Base-by-base conservation (phyloP, 1,140 invertebrate genomes). In the Lordiphosa collinella region DNA sequence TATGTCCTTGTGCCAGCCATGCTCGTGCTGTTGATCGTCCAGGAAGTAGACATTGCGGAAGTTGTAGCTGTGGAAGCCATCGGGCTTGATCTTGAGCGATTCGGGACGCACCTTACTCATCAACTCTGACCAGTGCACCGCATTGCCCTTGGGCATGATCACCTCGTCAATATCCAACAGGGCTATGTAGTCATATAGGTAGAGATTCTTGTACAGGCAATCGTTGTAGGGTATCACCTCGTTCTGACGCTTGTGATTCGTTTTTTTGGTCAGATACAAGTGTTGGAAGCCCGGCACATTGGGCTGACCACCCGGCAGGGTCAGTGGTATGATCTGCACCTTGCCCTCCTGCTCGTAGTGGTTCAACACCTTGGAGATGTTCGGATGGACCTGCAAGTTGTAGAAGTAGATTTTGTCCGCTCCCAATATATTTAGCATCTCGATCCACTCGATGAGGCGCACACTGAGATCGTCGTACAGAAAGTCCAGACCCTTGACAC, bases 211-310 rank as follows among this genome's bases (percentile, higher is more conserved):
- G 90, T 99, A 98, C 4, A 99, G 91, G 82, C 97, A 99, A 87
- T 99, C 97, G 89, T 99, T 99, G 91, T 98, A 98, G 0, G 97
- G 97, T 68, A 99, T 97, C 32, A 99, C 91, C 89, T 99, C 97
- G 89, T 98, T 97, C 82, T 98, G 96, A 8, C 97, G 90, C 87
- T 98, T 98, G 89, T 97, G 93, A 78, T 95, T 97, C 1, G 95
- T 94, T 88, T 96, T 96, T 86, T 96, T 96, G 38, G 95, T 95
- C 4, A 98, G 90, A 74, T 97, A 98, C 88, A 96, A 91, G 88
- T 97, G 96, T 78, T 96, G 94, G 47, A 97, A 94, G 0, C 93
- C 93, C 0, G 95, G 96, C 5, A 96, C 92, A 82, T 98, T 98
- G 0, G 97, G 96, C 78, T 97, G 95, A 0, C 96, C 95, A 0